phyloP scores from a whole-genome alignment of 2,797 vertebrate species.

The Hoplostethus mediterraneus region DNA sequence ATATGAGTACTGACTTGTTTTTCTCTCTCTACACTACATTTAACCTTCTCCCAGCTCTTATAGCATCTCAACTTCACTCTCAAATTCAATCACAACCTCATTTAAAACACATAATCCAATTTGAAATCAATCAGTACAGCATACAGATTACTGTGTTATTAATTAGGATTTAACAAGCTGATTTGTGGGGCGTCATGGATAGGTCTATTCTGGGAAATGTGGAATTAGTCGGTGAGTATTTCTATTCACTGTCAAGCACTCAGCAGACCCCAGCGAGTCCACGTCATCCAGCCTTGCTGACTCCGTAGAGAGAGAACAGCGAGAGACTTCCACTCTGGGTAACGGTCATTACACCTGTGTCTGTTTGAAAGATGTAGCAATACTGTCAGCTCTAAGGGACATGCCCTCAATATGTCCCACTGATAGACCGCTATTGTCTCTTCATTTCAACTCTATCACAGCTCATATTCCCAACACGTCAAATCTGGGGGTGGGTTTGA shows the following conservation, averaged over 20 bases:
- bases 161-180: constrained; percentile 43
- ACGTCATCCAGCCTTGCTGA: constrained; percentile 11
- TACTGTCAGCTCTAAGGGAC: background rate
- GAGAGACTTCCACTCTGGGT: constrained; percentile 6
- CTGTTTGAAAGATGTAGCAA: background rate
- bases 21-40: background rate
- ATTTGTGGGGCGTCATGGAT: constrained; percentile 38
- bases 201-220: constrained; percentile 18
- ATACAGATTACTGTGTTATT: constrained; percentile 40
- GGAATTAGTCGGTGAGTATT: constrained; percentile 30
- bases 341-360: constrained; percentile 3
- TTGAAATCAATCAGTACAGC: constrained; percentile 19
- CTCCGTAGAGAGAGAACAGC: background rate
- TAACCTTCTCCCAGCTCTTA: background rate
- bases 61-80: constrained; percentile 1
- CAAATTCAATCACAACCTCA: constrained; percentile 27
- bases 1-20: background rate
- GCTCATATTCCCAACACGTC: background rate
- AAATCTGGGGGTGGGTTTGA: too few relatives aligned
- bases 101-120: constrained; percentile 20
- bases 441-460: background rate
- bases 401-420: constrained; percentile 7
- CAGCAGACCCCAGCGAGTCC: constrained; percentile 6
- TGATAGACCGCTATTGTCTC: background rate
- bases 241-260: background rate